Evolutionary conservation across 2,888 invertebrate genomes (phyloP).

Genomic region (Taphrorychus bicolor): DNA sequence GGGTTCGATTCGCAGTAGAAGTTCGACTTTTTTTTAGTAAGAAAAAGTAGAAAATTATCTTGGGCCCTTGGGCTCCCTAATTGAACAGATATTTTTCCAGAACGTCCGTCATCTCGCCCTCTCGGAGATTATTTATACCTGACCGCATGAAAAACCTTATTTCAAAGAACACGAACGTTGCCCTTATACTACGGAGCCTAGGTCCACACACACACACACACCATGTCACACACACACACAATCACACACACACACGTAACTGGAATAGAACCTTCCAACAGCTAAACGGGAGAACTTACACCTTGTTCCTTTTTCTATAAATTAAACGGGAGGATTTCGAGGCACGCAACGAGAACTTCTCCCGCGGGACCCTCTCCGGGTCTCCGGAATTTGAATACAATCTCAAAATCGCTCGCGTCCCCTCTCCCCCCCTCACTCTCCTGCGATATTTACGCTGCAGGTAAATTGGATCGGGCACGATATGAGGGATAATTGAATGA

Average conservation of each 20-base stretch:
- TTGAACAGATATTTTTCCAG: too few species aligned
- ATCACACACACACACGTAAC: too few species aligned
- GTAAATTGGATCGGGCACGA: not conserved
- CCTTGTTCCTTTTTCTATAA: conserved; percentile 8
- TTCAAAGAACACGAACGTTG: not conserved
- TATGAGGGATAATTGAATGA: not conserved
- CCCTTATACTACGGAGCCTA: too few species aligned
- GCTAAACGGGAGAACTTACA: not conserved
- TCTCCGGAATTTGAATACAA: conserved; percentile 6
- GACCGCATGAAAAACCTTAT: not conserved
- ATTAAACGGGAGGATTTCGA: not conserved
- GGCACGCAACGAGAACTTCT: conserved; percentile 1
- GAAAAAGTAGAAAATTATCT: too few species aligned
- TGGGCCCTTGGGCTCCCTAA: too few species aligned
- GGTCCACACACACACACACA: too few species aligned
- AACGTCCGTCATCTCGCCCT: not conserved
- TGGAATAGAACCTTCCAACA: not conserved
- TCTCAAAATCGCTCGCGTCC: too few species aligned
- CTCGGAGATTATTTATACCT: not conserved
- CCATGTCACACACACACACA: too few species aligned
- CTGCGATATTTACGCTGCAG: not conserved
- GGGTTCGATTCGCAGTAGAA: too few species aligned
- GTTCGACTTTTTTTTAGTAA: too few species aligned
- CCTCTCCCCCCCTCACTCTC: too few species aligned
- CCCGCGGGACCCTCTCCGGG: not conserved